Percentiles rank a stretch among this genome's conserved stretches.
Conservation (phyloP, 2,797 vertebrate genomes). For the Halcyon badia region DNA sequence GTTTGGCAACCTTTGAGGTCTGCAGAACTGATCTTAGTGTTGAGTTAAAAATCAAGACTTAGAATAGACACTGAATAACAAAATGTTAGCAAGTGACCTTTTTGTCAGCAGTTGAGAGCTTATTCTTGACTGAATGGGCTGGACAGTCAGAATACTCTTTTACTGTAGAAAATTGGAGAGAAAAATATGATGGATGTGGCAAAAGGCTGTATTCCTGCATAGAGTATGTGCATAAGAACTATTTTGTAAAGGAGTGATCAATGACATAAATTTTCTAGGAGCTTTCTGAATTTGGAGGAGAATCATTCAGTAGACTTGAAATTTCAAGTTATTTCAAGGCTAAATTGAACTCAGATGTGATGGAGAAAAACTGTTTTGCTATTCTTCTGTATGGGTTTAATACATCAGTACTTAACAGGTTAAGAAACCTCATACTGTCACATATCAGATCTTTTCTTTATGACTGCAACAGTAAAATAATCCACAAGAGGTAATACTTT, state of each 20-base stretch:
- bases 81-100: conserved; percentile 31
- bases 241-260: background rate
- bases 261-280: background rate
- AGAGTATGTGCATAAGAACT: background rate
- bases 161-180: background rate
- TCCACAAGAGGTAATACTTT: background rate
- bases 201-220: background rate
- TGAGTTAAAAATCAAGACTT: conserved; percentile 30
- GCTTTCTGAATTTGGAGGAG: background rate
- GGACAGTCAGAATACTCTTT: background rate
- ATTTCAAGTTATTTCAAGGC: background rate
- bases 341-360: background rate
- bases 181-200: background rate
- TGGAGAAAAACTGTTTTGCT: background rate
- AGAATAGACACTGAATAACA: conserved; percentile 20
- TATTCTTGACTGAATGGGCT: conserved; percentile 14
- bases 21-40: background rate
- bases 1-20: background rate
- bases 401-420: background rate
- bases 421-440: background rate
- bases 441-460: background rate
- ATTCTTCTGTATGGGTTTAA: background rate
- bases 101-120: conserved; percentile 22
- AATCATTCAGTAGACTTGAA: background rate
- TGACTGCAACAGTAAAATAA: background rate